phyloP scores from a whole-genome alignment of 2,888 invertebrate genomes.

The Lepetodrilus schrolli region DNA sequence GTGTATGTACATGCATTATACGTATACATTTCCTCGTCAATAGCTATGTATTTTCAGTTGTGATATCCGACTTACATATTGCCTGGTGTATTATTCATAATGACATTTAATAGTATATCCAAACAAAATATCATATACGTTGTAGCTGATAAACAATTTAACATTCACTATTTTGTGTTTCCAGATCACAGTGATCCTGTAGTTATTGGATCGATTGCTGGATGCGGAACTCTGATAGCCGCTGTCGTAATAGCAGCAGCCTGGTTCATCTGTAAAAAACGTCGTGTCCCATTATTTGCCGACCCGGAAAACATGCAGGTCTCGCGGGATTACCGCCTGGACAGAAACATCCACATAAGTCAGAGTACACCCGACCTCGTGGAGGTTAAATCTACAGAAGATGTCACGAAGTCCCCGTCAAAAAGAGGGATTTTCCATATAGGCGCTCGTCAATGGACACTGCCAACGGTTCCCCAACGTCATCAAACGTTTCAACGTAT shows the following conservation, averaged over 20 bases:
- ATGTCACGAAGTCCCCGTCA: conserved; percentile 33
- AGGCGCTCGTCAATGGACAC: conserved; percentile 85
- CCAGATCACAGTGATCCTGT: conserved; percentile 50
- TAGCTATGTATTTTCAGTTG: no score
- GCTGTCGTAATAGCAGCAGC: conserved; percentile 47
- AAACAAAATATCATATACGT: no score
- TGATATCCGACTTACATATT: no score
- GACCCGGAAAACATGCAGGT: conserved; percentile 39
- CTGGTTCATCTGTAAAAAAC: conserved; percentile 48
- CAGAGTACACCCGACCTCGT: conserved; percentile 71
- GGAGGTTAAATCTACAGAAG: conserved; percentile 44
- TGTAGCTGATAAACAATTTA: no score
- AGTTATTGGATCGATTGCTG: conserved; percentile 45
- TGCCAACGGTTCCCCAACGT: conserved; percentile 87
- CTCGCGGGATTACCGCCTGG: conserved; percentile 48
- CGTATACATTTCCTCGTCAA: no score
- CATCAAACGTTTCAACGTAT: conserved; percentile 89
- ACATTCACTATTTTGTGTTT: no score
- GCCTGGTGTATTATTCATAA: no score
- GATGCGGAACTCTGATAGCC: conserved; percentile 44
- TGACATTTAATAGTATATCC: no score
- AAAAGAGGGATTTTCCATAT: conserved; percentile 56
- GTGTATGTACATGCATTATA: no score
- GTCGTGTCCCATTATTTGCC: conserved; percentile 35
- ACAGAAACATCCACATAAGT: conserved; percentile 63